Base-by-base conservation (phyloP, 2,113 vertebrate genomes). In the Oenanthe oenanthe region DNA sequence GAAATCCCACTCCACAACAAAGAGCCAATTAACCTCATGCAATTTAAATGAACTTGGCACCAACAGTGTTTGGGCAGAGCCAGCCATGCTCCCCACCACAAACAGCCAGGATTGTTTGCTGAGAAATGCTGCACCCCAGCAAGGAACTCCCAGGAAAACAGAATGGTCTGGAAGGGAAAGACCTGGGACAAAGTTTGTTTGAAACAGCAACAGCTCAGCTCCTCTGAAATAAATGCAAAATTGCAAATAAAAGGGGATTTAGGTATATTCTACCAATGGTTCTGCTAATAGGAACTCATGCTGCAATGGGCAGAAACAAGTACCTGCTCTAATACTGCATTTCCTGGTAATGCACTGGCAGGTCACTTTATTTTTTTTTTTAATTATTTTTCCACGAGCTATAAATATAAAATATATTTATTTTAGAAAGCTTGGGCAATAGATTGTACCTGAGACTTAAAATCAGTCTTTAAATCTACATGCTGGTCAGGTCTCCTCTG, bases 11-110 rank as follows among this genome's bases (percentile, higher is more conserved):
- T 77, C 60, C 94, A 79, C 78, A 67, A 63, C 75, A 65, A 53
- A 1, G 11, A 88, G 58, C 91, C 92, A 45, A 80, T 94, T 95
- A 91, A 91, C 84, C 66, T 70, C 11, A 66, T 48, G 71, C 77
- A 88, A 43, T 95, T 91, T 83, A 83, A 92, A 96, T 73, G 63
- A 94, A 56, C 58, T 88, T 53, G 45, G 90, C 71, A 70, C 71
- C 8, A 4, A 34, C 6, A 74, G 48, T 16, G 45, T 85, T 90
- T 90, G 93, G 89, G 79, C 87, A 87, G 90, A 68, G 79, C 31
- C 76, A 76, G 50, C 13, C 48, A 12, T 9, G 29, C 62, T 92
- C 62, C 78, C 61, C 80, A 70, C 48, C 26, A 26, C 66, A 85
- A 93, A 43, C 51, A 81, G 25, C 13, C 9, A 50, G 47, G 21